A percentile compares a stretch with the other conserved stretches of the same genome.
phyloP scores from a whole-genome alignment of 2,797 vertebrate species.

The Muscicapa comitata region DNA sequence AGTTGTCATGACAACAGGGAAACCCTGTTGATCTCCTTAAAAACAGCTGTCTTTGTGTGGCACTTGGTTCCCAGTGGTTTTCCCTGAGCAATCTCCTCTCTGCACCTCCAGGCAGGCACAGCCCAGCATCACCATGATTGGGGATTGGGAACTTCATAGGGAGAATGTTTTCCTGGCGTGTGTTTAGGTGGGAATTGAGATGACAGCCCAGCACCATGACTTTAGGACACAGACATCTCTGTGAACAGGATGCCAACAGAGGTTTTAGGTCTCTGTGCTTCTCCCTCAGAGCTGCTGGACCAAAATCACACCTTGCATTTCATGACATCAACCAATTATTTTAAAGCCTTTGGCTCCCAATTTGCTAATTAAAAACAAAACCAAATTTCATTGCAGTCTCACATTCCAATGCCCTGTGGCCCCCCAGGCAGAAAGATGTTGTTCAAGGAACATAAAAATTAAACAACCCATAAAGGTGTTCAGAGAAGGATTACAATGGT shows the following conservation, averaged over 20 bases:
- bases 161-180: not conserved
- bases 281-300: not conserved
- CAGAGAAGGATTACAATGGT: not conserved
- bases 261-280: not conserved
- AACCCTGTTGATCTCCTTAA: not conserved
- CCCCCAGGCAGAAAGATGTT: not conserved
- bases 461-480: not conserved
- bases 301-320: accelerated
- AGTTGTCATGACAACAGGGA: constrained; percentile 60
- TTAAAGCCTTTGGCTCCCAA: not conserved
- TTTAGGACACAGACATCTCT: not conserved
- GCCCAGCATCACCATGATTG: not conserved
- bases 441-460: not conserved
- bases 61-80: not conserved
- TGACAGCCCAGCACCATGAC: not conserved
- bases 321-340: accelerated
- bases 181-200: not conserved
- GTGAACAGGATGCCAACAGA: not conserved
- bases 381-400: accelerated
- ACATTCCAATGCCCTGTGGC: not conserved
- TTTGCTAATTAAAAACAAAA: not conserved
- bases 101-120: not conserved
- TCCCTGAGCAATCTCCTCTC: not conserved
- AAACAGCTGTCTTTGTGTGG: not conserved
- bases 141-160: accelerated